phyloP scores from a whole-genome alignment of 2,797 vertebrate genomes.

The Oreochromis mossambicus region DNA sequence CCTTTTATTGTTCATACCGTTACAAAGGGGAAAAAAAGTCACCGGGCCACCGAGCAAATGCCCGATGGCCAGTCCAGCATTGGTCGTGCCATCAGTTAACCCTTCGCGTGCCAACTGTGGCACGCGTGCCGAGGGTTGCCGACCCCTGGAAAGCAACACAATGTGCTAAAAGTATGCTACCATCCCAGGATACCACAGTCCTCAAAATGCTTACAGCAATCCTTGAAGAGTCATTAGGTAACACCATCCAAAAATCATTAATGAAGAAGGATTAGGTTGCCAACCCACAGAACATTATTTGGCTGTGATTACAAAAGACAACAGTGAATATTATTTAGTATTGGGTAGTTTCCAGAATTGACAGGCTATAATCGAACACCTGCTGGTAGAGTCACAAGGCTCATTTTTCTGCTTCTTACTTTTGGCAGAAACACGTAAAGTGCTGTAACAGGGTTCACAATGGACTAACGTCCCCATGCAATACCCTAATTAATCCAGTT shows the following conservation, averaged over 20 bases:
- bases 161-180: not conserved
- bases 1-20: no score
- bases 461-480: not conserved
- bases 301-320: not conserved
- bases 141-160: not conserved
- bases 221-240: not conserved
- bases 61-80: no score
- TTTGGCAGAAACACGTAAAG: not conserved
- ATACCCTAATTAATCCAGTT: not conserved
- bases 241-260: not conserved
- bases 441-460: not conserved
- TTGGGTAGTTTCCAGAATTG: not conserved
- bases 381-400: not conserved
- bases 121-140: no score
- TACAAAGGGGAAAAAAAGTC: no score
- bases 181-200: not conserved
- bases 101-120: no score
- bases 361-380: not conserved
- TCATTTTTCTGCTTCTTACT: not conserved
- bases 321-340: not conserved
- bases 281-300: not conserved
- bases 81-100: no score
- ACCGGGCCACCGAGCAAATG: no score
- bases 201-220: not conserved
- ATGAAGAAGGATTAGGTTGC: not conserved